phyloP scores from a whole-genome alignment of 1,140 invertebrate species.

The Gyrodactylus salaris region DNA sequence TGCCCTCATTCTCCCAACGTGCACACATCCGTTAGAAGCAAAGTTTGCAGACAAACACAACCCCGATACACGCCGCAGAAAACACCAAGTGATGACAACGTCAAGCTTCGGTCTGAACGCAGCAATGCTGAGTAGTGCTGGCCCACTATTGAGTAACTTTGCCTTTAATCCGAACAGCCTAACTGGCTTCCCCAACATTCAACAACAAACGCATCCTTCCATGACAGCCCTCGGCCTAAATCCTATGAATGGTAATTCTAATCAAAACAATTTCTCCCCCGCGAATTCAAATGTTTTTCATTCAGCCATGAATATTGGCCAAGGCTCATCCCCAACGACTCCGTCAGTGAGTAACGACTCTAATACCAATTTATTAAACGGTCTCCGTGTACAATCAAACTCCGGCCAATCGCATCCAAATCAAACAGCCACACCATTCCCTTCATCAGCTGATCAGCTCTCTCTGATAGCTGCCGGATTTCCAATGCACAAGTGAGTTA shows the following conservation, averaged over 20 bases:
- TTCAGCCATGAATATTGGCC: not conserved
- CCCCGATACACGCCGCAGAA: not conserved
- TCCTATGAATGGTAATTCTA: not conserved
- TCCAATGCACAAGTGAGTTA: not conserved
- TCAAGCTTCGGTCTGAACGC: not conserved
- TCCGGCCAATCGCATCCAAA: not conserved
- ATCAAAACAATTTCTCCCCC: not conserved
- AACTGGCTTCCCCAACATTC: not conserved
- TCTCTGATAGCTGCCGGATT: not conserved
- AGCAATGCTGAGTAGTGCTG: not conserved
- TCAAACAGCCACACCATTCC: not conserved
- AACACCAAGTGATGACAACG: not conserved
- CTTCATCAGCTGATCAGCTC: not conserved
- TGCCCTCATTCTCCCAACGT: not conserved
- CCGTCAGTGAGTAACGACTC: not conserved
- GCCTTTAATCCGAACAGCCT: not conserved
- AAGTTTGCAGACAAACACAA: conserved; percentile 4
- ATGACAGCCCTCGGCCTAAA: not conserved
- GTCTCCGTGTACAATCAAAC: not conserved
- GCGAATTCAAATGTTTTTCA: not conserved
- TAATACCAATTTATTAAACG: not conserved
- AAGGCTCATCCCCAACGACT: not conserved
- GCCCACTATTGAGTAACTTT: not conserved
- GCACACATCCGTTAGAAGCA: not conserved
- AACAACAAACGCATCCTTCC: not conserved